Evolutionary conservation across 2,113 vertebrate genomes (phyloP), one percentile per base, ranked within the genome.

Genomic region (Menura novaehollandiae): DNA sequence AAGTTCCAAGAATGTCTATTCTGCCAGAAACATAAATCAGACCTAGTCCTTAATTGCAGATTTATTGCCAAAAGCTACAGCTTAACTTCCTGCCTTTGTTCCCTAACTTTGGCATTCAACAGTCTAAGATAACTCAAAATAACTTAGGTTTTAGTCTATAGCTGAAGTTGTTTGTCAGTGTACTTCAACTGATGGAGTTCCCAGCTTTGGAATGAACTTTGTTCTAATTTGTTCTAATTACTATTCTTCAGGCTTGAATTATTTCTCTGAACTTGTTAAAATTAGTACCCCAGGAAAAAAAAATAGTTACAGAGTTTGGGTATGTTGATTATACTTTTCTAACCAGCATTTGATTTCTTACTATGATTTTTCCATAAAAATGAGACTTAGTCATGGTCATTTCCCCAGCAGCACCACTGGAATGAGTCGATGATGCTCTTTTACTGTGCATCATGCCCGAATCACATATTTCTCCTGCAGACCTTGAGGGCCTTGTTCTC

Each of bases 31-130:
- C 44, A 47, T 93, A 94, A 95, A 92, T 96, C 93, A 93, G 41
- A 87, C 51, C 56, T 85, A 89, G 73, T 88, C 73, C 24, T 96
- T 96, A 95, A 94, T 93, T 96, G 91, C 89, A 94, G 83, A 93
- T 96, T 93, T 96, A 95, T 94, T 93, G 91, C 96, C 96, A 96
- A 97, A 94, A 95, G 77, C 93, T 95, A 89, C 95, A 96, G 86
- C 91, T 92, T 95, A 81, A 82, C 93, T 97, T 97, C 96, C 96
- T 94, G 95, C 91, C 92, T 96, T 95, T 96, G 96, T 96, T 97
- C 86, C 86, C 66, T 93, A 81, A 87, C 85, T 97, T 91, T 95
- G 96, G 94, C 94, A 69, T 91, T 93, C 77, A 86, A 0, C 76
- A 84, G 7, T 78, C 32, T 64, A 68, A 82, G 88, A 91, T 95